Conservation (phyloP, 2,888 invertebrate species). For the Himalopsyche anomala region DNA sequence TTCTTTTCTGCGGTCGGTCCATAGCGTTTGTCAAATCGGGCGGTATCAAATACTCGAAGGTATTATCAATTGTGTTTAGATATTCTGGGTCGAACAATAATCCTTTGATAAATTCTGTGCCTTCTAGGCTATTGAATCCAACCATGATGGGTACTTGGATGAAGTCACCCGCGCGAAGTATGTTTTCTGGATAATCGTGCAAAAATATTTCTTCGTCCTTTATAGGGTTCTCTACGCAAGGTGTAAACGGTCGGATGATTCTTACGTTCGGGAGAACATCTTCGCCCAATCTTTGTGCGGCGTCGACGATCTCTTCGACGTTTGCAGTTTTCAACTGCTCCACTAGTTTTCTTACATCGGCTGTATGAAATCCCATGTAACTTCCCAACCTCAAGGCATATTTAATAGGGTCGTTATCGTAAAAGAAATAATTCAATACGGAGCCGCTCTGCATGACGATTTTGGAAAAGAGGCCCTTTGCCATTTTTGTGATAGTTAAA, state of each 20-base stretch:
- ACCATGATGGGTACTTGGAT: constrained; percentile 38
- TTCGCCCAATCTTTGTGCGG: constrained; percentile 68
- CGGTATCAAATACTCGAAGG: constrained; percentile 15
- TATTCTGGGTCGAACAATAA: background rate
- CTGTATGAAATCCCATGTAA: constrained; percentile 73
- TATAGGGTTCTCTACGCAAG: constrained; percentile 72
- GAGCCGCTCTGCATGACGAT: constrained; percentile 70
- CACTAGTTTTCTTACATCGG: constrained; percentile 70
- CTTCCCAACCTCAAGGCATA: constrained; percentile 70
- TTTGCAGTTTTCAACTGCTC: constrained; percentile 69
- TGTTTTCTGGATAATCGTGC: constrained; percentile 70
- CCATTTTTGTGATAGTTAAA: constrained; percentile 70
- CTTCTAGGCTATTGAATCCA: constrained; percentile 19
- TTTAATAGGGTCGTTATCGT: constrained; percentile 68
- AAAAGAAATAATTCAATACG: constrained; percentile 70
- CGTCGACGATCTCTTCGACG: constrained; percentile 69
- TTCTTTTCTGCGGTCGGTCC: background rate
- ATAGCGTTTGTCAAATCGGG: background rate
- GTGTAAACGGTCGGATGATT: constrained; percentile 68
- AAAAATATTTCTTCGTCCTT: constrained; percentile 71
- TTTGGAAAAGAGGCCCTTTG: constrained; percentile 72
- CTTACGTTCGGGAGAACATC: constrained; percentile 69
- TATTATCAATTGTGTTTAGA: background rate
- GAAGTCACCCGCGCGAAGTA: constrained; percentile 66
- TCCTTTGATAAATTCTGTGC: constrained; percentile 22